Evolutionary conservation across 2,888 invertebrate genomes (phyloP).

Genomic region (Drosophila acutilabella): DNA sequence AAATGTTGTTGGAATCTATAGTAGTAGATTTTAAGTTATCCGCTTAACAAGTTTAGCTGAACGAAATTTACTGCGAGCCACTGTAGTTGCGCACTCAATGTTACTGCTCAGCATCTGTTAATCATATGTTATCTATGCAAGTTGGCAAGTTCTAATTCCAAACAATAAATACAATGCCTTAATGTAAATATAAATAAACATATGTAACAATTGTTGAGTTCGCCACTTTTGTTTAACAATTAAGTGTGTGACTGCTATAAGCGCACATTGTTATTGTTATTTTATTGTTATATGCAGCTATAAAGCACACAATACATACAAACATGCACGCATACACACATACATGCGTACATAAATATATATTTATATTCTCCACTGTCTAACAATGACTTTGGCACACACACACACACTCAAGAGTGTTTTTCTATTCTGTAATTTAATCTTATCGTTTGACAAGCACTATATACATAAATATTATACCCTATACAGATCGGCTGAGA

Average conservation of each 20-base stretch:
- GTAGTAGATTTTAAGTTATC: no score
- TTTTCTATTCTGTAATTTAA: constrained; percentile 70
- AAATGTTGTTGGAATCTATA: no score
- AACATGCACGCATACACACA: background rate
- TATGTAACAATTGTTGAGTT: constrained; percentile 47
- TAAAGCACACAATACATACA: constrained; percentile 8
- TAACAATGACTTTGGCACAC: constrained; percentile 27
- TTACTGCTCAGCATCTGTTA: constrained; percentile 56
- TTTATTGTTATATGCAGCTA: constrained; percentile 25
- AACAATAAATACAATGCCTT: constrained; percentile 29
- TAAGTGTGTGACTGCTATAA: constrained; percentile 48
- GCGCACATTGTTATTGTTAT: constrained; percentile 16
- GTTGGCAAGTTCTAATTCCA: constrained; percentile 34
- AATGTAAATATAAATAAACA: constrained; percentile 54
- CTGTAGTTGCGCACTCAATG: constrained; percentile 3
- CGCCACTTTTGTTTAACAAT: constrained; percentile 69
- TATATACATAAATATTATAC: constrained; percentile 40
- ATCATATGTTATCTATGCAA: constrained; percentile 35
- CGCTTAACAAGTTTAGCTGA: no score
- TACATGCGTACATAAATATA: constrained; percentile 8
- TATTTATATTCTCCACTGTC: constrained; percentile 18
- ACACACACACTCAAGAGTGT: constrained; percentile 38
- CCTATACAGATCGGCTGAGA: constrained; percentile 1
- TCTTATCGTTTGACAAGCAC: constrained; percentile 73
- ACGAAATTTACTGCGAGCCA: no score